Conservation (phyloP, 1,140 invertebrate species). For the Laupala kohalensis region DNA sequence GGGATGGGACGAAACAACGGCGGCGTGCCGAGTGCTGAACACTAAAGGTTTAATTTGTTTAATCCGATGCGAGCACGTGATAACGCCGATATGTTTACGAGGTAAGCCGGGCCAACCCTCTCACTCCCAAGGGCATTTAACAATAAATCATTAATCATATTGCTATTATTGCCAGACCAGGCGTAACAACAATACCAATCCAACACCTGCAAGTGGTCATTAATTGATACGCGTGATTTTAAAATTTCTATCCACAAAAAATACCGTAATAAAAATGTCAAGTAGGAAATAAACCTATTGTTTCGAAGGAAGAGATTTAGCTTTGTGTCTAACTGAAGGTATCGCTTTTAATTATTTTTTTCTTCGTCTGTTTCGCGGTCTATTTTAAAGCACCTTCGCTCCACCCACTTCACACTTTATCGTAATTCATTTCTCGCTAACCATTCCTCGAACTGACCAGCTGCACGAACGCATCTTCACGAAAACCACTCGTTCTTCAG, state of each 20-base stretch:
- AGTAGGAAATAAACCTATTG: background rate
- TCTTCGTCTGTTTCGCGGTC: background rate
- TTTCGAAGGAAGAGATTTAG: background rate
- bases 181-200: background rate
- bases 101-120: background rate
- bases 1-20: background rate
- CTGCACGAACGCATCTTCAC: too few species aligned
- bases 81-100: slow-evolving; percentile 7
- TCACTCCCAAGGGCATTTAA: background rate
- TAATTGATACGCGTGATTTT: background rate
- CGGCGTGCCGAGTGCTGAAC: slow-evolving; percentile 2
- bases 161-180: background rate
- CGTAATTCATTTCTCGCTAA: background rate
- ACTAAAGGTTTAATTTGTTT: slow-evolving; percentile 9
- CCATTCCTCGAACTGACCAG: too few species aligned
- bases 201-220: background rate
- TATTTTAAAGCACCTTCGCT: background rate
- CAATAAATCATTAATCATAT: background rate
- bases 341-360: background rate
- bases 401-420: background rate
- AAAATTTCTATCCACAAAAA: background rate
- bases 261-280: background rate
- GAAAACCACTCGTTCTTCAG: too few species aligned
- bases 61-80: slow-evolving; percentile 1
- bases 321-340: background rate